Percentiles rank a stretch among this genome's conserved stretches.
phyloP scores from a whole-genome alignment of 2,797 vertebrate genomes.

The Halcyon leucocephala region DNA sequence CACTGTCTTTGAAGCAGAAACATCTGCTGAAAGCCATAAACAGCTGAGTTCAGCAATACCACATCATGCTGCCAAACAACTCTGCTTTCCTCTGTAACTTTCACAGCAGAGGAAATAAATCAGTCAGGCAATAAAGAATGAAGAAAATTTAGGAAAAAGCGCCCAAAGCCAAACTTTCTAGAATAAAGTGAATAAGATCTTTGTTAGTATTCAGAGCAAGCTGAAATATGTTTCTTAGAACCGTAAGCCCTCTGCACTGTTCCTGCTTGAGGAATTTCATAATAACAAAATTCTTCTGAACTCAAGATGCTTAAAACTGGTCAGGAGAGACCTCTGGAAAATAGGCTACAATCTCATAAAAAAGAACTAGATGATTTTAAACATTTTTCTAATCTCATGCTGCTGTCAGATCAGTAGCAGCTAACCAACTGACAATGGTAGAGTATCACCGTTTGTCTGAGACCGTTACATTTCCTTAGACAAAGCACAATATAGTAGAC shows the following conservation, averaged over 20 bases:
- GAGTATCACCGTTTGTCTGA: neutral
- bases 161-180: constrained; percentile 47
- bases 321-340: neutral
- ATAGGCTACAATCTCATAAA: neutral
- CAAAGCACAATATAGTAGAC: neutral
- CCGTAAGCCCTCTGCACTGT: neutral
- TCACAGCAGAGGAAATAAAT: constrained; percentile 64
- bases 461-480: neutral
- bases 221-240: neutral
- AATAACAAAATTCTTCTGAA: neutral
- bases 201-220: constrained; percentile 38
- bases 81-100: constrained; percentile 63
- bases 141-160: constrained; percentile 12
- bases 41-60: constrained; percentile 73
- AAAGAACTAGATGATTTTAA: neutral
- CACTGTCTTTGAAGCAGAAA: constrained; percentile 52
- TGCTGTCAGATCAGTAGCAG: neutral
- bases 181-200: constrained; percentile 57
- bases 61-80: constrained; percentile 38
- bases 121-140: constrained; percentile 70
- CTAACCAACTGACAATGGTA: neutral
- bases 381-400: neutral
- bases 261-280: constrained; percentile 27
- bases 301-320: neutral
- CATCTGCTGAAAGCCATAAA: constrained; percentile 61